Conservation (phyloP, 2,797 vertebrate species). For the Falco novaeseelandiae region DNA sequence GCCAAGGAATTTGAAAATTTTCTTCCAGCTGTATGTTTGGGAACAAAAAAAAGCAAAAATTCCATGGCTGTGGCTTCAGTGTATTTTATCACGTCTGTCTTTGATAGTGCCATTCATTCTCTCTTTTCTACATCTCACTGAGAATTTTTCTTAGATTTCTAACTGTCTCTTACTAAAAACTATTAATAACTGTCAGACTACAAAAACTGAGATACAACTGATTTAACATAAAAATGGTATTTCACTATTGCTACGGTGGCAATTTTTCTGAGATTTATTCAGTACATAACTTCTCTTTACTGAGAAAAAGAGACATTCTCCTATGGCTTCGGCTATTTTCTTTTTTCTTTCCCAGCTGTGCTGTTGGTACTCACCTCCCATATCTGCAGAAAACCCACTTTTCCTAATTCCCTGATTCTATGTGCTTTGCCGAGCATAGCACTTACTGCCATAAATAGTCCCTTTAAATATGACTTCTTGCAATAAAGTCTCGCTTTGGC, state of each 20-base stretch:
- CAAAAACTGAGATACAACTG: neutral
- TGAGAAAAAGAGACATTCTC: neutral
- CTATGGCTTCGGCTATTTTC: neutral
- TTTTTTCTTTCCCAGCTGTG: neutral
- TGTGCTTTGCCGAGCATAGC: neutral
- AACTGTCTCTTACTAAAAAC: neutral
- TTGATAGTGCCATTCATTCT: neutral
- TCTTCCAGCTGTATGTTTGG: neutral
- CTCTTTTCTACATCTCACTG: neutral
- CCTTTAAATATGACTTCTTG: neutral
- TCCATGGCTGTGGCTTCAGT: neutral
- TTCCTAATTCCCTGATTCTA: neutral
- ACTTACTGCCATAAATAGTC: neutral
- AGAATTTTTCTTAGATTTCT: neutral
- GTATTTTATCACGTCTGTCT: neutral
- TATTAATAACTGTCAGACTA: neutral
- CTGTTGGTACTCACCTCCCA: neutral
- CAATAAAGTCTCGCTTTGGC: neutral
- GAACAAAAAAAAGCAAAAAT: neutral
- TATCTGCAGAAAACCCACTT: neutral
- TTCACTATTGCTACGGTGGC: neutral
- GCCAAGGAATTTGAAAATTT: neutral
- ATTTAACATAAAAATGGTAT: neutral
- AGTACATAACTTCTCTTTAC: neutral
- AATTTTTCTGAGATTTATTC: neutral